phyloP scores from a whole-genome alignment of 2,888 invertebrate species.

The Dicyrtoma fusca region DNA sequence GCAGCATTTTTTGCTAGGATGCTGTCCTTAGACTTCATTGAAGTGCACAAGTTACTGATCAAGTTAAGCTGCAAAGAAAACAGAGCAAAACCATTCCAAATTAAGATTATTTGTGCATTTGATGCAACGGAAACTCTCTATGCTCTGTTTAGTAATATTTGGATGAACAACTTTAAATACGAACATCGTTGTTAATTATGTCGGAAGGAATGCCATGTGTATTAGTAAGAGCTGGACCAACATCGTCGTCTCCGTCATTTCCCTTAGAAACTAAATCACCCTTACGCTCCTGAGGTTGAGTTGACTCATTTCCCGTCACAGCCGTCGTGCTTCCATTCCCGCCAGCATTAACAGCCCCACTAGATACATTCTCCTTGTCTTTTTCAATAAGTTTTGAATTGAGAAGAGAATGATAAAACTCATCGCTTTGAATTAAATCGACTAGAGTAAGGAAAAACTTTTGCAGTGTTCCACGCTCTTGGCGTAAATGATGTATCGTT shows the following conservation, averaged over 20 bases:
- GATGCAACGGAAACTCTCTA: too few relatives aligned
- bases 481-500: slow-evolving; percentile 51
- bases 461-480: slow-evolving; percentile 62
- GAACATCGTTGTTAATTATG: slow-evolving; percentile 8
- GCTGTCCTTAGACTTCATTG: slow-evolving; percentile 66
- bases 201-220: slow-evolving; percentile 27
- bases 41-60: slow-evolving; percentile 61
- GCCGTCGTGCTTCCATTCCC: too few relatives aligned
- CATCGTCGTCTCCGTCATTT: slow-evolving; percentile 20
- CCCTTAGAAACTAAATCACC: neutral
- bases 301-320: too few relatives aligned
- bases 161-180: neutral
- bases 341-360: neutral
- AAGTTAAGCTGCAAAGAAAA: too few relatives aligned
- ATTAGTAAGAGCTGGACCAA: neutral
- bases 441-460: slow-evolving; percentile 64
- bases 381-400: slow-evolving; percentile 65
- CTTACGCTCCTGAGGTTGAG: too few relatives aligned
- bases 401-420: slow-evolving; percentile 66
- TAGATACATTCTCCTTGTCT: slow-evolving; percentile 20
- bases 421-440: slow-evolving; percentile 67
- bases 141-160: too few relatives aligned
- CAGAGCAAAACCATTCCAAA: too few relatives aligned
- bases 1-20: slow-evolving; percentile 66
- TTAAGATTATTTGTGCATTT: too few relatives aligned